phyloP scores from a whole-genome alignment of 2,113 vertebrate species.

The Menidia beryllina region DNA sequence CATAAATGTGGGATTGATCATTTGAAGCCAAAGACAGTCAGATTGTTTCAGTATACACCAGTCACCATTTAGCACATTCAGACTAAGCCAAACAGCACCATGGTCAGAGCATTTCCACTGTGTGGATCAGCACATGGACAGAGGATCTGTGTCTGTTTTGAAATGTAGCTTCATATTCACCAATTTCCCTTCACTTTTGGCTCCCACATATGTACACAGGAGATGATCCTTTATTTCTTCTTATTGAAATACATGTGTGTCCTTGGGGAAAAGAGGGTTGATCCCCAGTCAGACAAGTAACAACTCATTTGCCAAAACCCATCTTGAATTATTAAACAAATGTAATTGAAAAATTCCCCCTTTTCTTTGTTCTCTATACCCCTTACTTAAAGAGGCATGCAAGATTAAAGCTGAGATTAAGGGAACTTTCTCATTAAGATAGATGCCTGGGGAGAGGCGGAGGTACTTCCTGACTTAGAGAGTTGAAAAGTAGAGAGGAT shows the following conservation, averaged over 20 bases:
- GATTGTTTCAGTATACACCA: too few relatives aligned
- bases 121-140: not conserved
- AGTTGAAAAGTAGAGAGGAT: constrained; percentile 30
- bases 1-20: not conserved
- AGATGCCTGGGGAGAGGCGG: constrained; percentile 45
- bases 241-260: constrained; percentile 33
- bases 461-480: constrained; percentile 50
- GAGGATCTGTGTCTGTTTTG: too few relatives aligned
- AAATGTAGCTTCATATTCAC: too few relatives aligned
- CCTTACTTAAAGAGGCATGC: constrained; percentile 39
- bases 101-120: too few relatives aligned
- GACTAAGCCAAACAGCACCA: too few relatives aligned
- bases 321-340: constrained; percentile 52
- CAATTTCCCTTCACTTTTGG: not conserved
- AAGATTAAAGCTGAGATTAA: constrained; percentile 54
- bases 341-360: constrained; percentile 48
- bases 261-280: constrained; percentile 27
- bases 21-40: not conserved
- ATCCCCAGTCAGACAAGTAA: constrained; percentile 42
- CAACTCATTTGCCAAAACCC: constrained; percentile 39
- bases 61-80: too few relatives aligned
- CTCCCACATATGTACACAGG: not conserved
- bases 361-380: constrained; percentile 51
- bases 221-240: constrained; percentile 40
- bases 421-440: constrained; percentile 61